These are phyloP conservation scores for Stegana nigrithorax DNA, from an alignment of 2,888 invertebrate genomes.

Conservation along the genomic window DNA sequence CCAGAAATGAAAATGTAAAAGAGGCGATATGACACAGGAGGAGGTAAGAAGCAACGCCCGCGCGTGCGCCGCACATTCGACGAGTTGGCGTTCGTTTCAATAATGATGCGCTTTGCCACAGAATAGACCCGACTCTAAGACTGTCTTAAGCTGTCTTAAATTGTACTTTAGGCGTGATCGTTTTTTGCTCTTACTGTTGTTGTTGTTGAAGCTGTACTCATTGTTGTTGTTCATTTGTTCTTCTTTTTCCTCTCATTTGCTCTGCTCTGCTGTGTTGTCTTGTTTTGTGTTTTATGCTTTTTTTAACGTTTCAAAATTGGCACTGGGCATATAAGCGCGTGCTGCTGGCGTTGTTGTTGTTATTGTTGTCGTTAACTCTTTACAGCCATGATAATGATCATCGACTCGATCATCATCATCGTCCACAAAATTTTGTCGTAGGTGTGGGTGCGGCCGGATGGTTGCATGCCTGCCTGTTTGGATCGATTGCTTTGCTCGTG, in stretches of 20 bases:
- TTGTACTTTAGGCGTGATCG: not conserved
- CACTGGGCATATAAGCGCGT: not conserved
- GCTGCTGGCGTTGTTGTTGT: not conserved
- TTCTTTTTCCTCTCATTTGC: too few species aligned
- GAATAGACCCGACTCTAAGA: too few species aligned
- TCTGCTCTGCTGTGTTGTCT: too few species aligned
- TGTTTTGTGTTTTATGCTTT: too few species aligned
- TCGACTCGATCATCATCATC: slow-evolving; percentile 9
- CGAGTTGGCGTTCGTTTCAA: too few species aligned
- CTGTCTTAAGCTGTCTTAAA: too few species aligned
- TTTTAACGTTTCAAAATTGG: too few species aligned
- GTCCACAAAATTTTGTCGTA: slow-evolving; percentile 30
- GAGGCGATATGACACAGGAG: too few species aligned
- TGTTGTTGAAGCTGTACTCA: slow-evolving; percentile 23
- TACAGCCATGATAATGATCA: not conserved
- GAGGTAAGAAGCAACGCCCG: not conserved
- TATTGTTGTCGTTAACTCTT: not conserved
- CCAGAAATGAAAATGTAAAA: too few species aligned
- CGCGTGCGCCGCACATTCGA: slow-evolving; percentile 1
- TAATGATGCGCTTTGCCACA: not conserved
- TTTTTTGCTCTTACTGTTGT: slow-evolving; percentile 4
- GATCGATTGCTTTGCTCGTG: slow-evolving; percentile 11
- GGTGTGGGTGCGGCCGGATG: slow-evolving; percentile 57
- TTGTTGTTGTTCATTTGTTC: too few species aligned
- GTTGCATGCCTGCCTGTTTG: slow-evolving; percentile 24